Conservation (phyloP, 2,888 invertebrate species). For the Euplagia quadripunctaria region DNA sequence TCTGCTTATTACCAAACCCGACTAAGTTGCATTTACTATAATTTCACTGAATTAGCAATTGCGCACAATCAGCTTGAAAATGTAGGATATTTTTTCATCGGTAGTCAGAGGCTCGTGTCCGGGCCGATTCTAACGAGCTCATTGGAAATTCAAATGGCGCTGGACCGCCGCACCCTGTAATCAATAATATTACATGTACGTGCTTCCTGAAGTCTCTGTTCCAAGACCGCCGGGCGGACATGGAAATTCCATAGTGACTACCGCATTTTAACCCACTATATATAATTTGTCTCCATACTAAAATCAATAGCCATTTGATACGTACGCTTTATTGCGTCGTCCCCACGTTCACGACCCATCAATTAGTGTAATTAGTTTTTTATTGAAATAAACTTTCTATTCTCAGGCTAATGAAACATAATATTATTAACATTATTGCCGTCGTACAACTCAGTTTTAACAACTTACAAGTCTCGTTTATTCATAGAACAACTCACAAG, state of each 20-base stretch:
- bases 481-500: slow-evolving; percentile 49
- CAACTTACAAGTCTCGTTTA: slow-evolving; percentile 50
- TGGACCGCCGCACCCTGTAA: slow-evolving; percentile 81
- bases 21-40: slow-evolving; percentile 66
- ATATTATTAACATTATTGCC: slow-evolving; percentile 36
- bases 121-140: slow-evolving; percentile 83
- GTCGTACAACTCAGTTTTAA: slow-evolving; percentile 22
- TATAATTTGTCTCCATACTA: slow-evolving; percentile 36
- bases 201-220: slow-evolving; percentile 77
- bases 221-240: slow-evolving; percentile 59
- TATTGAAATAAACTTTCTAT: slow-evolving; percentile 39
- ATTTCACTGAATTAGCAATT: slow-evolving; percentile 65
- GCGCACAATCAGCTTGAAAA: slow-evolving; percentile 73
- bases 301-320: slow-evolving; percentile 33
- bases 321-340: slow-evolving; percentile 25
- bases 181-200: slow-evolving; percentile 87
- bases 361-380: slow-evolving; percentile 42
- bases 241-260: slow-evolving; percentile 48
- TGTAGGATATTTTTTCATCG: slow-evolving; percentile 74
- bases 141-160: slow-evolving; percentile 86
- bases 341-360: slow-evolving; percentile 22
- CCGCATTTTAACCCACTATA: slow-evolving; percentile 42
- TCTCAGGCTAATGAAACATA: slow-evolving; percentile 38
- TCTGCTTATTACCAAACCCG: slow-evolving; percentile 29
- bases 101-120: slow-evolving; percentile 71